Conservation (phyloP, 2,113 vertebrate species). For the Elgaria multicarinata region DNA sequence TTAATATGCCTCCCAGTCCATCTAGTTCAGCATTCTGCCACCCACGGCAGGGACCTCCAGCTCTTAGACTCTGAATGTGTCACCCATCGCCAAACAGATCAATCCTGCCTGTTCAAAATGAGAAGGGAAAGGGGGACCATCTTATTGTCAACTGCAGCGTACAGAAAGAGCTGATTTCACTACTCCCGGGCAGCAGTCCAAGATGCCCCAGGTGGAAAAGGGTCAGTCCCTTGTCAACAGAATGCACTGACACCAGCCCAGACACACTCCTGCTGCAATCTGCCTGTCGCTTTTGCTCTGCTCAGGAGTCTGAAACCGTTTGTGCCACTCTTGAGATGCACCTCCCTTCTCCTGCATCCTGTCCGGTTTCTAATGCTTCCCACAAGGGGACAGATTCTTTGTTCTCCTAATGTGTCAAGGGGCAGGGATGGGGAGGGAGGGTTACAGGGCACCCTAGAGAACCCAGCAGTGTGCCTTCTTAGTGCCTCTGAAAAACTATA, state of each 20-base stretch:
- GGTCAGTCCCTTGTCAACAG: not conserved
- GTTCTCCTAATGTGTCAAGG: not conserved
- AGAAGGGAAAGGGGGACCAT: conserved; percentile 9
- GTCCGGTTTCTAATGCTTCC: not conserved
- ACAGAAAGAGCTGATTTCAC: not conserved
- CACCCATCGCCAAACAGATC: not conserved
- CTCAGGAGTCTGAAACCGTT: conserved; percentile 55
- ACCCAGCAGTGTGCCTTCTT: accelerated
- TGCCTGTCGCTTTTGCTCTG: conserved; percentile 11
- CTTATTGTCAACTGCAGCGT: not conserved
- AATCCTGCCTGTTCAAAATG: not conserved
- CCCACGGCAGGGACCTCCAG: not conserved
- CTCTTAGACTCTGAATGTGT: not conserved
- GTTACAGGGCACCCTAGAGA: not conserved
- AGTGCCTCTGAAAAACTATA: not conserved
- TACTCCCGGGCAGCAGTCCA: not conserved
- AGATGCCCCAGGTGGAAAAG: accelerated
- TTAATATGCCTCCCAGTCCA: not conserved
- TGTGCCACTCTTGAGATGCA: not conserved
- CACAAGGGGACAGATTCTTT: not conserved
- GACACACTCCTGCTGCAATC: conserved; percentile 20
- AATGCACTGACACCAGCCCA: not conserved
- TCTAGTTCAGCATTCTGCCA: not conserved
- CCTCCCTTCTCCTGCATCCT: accelerated
- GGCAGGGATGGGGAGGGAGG: not conserved